Conservation (phyloP, 2,888 invertebrate genomes). For the Eupithecia centaureata region DNA sequence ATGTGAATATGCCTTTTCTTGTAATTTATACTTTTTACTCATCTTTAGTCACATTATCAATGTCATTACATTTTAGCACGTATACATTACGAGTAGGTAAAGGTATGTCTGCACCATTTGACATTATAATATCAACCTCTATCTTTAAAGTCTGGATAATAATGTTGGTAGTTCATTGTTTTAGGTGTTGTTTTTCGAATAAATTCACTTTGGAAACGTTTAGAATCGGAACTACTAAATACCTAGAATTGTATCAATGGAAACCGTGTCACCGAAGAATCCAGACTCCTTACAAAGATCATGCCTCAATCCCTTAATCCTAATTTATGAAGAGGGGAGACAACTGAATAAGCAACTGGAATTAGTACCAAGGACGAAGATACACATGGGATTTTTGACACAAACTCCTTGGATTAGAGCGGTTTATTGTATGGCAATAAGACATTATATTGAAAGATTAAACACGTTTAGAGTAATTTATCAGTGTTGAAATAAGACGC, state of each 20-base stretch:
- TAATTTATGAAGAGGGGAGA: conserved; percentile 69
- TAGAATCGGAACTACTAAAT: neutral
- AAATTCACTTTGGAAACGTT: neutral
- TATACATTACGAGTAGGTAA: too few species aligned
- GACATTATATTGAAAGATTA: conserved; percentile 20
- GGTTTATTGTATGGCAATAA: conserved; percentile 16
- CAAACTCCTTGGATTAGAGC: conserved; percentile 17
- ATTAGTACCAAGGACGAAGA: conserved; percentile 56
- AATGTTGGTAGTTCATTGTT: too few species aligned
- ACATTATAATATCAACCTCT: too few species aligned
- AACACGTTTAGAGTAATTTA: conserved; percentile 32
- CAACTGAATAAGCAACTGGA: conserved; percentile 70
- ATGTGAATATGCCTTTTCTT: too few species aligned
- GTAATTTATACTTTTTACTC: too few species aligned
- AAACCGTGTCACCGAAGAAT: conserved; percentile 13
- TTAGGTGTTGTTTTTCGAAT: too few species aligned
- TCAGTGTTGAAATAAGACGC: conserved; percentile 57
- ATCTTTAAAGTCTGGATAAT: too few species aligned
- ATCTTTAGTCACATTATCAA: too few species aligned
- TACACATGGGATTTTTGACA: neutral
- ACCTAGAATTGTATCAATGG: neutral
- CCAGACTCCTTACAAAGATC: conserved; percentile 48
- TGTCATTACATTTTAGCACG: too few species aligned
- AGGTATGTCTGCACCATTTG: too few species aligned
- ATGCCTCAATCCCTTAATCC: conserved; percentile 64